Percentiles rank a stretch among this genome's conserved stretches.
Conservation (phyloP, 2,888 invertebrate species). For the Sericinus montela region DNA sequence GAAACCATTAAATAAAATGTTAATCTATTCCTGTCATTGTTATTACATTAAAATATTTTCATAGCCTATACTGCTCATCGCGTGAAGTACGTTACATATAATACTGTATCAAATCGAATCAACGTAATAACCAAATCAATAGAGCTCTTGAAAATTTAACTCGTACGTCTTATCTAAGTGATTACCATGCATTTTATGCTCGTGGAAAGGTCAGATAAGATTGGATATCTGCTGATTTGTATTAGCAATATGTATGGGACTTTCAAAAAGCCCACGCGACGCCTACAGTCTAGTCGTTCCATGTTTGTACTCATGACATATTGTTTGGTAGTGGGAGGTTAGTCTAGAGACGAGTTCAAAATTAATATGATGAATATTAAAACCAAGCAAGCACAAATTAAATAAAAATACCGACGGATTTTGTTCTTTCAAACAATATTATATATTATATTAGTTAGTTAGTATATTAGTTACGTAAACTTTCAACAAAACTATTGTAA, state of each 20-base stretch:
- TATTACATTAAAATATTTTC: constrained; percentile 11
- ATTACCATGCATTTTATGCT: constrained; percentile 21
- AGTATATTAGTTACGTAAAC: too few relatives aligned
- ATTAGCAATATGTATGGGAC: constrained; percentile 64
- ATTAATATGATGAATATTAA: background rate
- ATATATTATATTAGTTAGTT: too few relatives aligned
- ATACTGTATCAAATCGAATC: constrained; percentile 62
- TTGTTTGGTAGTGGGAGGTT: constrained; percentile 6
- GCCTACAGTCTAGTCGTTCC: constrained; percentile 53
- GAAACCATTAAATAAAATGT: constrained; percentile 13
- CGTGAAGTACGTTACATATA: constrained; percentile 58
- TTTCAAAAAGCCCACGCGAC: constrained; percentile 66
- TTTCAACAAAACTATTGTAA: too few relatives aligned
- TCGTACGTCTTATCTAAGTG: constrained; percentile 10
- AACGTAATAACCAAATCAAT: constrained; percentile 38
- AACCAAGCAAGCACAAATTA: too few relatives aligned
- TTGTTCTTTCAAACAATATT: too few relatives aligned
- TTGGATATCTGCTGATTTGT: constrained; percentile 48
- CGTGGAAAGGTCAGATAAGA: constrained; percentile 31
- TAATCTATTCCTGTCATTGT: constrained; percentile 5
- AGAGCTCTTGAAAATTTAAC: constrained; percentile 30
- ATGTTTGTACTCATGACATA: constrained; percentile 11
- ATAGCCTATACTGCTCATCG: constrained; percentile 46
- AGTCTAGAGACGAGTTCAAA: background rate
- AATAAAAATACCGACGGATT: too few relatives aligned